These are phyloP conservation scores for Gopherus evgoodei DNA, from an alignment of 2,113 vertebrate species.

Conservation along the genomic window DNA sequence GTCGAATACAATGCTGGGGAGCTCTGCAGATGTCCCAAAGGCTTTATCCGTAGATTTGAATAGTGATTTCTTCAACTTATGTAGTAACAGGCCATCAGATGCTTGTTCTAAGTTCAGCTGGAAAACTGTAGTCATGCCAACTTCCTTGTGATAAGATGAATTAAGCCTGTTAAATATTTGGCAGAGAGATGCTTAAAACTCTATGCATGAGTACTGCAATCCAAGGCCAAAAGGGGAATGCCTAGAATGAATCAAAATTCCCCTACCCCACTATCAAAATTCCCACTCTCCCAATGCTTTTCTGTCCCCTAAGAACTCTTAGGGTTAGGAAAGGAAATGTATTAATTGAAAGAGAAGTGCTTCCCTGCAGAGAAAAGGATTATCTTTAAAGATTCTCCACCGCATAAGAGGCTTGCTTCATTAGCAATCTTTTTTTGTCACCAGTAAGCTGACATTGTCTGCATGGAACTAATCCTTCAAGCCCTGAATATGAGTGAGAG, in stretches of 20 bases:
- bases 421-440: neutral
- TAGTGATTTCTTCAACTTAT: slow-evolving; percentile 10
- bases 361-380: neutral
- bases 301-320: neutral
- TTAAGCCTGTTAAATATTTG: slow-evolving; percentile 23
- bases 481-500: neutral
- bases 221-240: neutral
- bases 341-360: neutral
- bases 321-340: neutral
- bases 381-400: neutral
- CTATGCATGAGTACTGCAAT: neutral
- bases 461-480: neutral
- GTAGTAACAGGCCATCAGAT: neutral
- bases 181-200: slow-evolving; percentile 43
- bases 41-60: neutral
- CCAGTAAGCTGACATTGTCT: neutral
- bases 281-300: neutral
- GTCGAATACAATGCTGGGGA: neutral
- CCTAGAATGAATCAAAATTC: neutral
- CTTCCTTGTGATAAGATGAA: slow-evolving; percentile 31
- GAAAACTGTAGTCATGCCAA: slow-evolving; percentile 42
- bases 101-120: slow-evolving; percentile 25
- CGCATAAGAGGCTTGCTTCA: neutral
- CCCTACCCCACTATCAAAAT: neutral
- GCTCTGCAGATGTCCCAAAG: neutral